Conservation (phyloP, 1,140 invertebrate genomes). For the Babylonia areolata region DNA sequence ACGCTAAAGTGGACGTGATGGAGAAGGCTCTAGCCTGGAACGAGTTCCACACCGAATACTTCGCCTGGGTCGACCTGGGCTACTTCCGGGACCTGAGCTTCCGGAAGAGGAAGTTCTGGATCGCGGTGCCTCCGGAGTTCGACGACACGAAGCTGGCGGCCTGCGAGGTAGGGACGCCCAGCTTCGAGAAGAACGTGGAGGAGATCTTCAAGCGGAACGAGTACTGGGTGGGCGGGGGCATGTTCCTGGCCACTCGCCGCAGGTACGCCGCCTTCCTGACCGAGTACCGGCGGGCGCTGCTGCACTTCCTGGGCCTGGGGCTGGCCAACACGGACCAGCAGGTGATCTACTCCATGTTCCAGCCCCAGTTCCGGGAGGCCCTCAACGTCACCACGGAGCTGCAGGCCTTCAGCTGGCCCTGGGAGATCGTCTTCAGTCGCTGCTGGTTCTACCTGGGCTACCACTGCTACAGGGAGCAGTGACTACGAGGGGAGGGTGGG, state of each 20-base stretch:
- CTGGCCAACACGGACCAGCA: constrained; percentile 63
- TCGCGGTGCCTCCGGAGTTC: constrained; percentile 49
- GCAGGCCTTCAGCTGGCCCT: constrained; percentile 42
- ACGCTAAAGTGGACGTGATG: constrained; percentile 56
- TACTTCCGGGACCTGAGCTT: constrained; percentile 55
- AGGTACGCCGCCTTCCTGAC: constrained; percentile 41
- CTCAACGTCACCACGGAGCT: constrained; percentile 47
- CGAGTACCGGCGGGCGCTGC: constrained; percentile 44
- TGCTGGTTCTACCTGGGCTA: constrained; percentile 61
- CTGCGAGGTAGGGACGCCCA: constrained; percentile 31
- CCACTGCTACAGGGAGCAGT: constrained; percentile 38
- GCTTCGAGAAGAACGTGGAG: background rate
- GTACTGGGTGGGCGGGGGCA: constrained; percentile 54
- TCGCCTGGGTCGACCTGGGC: constrained; percentile 62
- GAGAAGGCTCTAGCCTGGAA: constrained; percentile 29
- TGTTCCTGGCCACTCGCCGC: constrained; percentile 42
- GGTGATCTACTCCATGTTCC: constrained; percentile 54
- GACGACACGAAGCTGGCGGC: constrained; percentile 52
- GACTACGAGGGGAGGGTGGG: background rate
- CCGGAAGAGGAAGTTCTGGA: constrained; percentile 43
- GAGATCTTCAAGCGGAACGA: constrained; percentile 50
- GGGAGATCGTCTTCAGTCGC: background rate
- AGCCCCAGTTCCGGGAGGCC: background rate
- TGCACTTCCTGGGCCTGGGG: constrained; percentile 44
- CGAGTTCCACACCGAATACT: constrained; percentile 52